Base-by-base conservation (phyloP, 2,797 vertebrate species). In the Acanthornis magna region DNA sequence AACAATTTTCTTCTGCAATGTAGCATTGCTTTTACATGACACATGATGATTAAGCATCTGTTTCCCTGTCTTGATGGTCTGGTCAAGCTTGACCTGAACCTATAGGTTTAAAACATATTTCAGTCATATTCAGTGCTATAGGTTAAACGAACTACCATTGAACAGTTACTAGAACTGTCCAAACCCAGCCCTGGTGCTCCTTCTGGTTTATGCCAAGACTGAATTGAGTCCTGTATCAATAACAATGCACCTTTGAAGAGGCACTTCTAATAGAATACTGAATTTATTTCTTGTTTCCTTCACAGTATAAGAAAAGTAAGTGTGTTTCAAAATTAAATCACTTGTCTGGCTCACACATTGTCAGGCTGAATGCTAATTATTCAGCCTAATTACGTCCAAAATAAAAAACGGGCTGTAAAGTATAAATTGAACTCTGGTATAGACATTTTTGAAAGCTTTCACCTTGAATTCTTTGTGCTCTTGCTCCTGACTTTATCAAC, bases 241-340 rank as follows among this genome's bases (percentile, higher is more conserved):
- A 77, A 76, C 5, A 54, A 48, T 18, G 13, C 61, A 89, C 13
- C 1, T 78, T 96, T 77, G 88, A 20, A 90, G 75, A 58, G 66
- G 30, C 13, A 67, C 9, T 80, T 91, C 29, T 48, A 86, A 79
- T 91, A 58, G 66, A 90, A 92, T 29, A 82, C 12, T 16, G 36
- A 62, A 50, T 70, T 50, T 86, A 63, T 96, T 79, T 14, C 9
- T 57, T 76, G 2, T 92, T 81, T 90, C 82, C 57, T 66, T 74
- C 90, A 62, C 14, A 34, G 38, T 82, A 20, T 45, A 40, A 36
- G n/a, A 76, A 73, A 77, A 93, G 54, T 54, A 82, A 75, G 62
- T 78, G 68, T 70, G 67, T 90, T 94, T 88, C 66, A 74, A 93
- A 93, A 48, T 27, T 91, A 90, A 96, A 90, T 85, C 80, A 48